These are phyloP conservation scores for Monodelphis domestica DNA, from an alignment of 2,797 vertebrate genomes.

Conservation along the genomic window DNA sequence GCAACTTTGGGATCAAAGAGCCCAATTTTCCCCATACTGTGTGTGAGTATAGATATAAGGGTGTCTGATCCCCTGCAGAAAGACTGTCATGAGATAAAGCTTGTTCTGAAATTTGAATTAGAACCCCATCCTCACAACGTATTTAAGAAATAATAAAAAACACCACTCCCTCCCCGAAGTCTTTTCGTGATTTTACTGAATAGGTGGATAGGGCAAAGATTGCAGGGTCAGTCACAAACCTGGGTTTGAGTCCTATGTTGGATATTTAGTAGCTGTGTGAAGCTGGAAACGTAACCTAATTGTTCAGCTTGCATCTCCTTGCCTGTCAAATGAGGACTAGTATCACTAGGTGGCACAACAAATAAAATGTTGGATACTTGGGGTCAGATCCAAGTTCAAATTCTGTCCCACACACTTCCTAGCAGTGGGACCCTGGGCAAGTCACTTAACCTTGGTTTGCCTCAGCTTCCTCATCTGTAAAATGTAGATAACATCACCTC, in stretches of 20 bases:
- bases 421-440: not conserved
- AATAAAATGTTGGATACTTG: not conserved
- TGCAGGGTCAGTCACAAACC: not conserved
- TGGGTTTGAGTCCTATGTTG: not conserved
- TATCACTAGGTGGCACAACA: not conserved
- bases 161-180: not conserved
- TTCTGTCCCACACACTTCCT: not conserved
- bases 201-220: not conserved
- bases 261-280: not conserved
- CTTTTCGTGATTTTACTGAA: not conserved
- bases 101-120: not conserved
- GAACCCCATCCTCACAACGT: not conserved
- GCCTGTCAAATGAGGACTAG: not conserved
- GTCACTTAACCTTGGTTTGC: not conserved
- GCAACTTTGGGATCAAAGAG: not conserved
- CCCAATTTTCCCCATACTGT: not conserved
- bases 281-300: not conserved
- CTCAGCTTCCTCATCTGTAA: not conserved
- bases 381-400: not conserved
- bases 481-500: not conserved
- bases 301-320: not conserved
- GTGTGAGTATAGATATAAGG: not conserved
- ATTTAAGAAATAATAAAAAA: not conserved
- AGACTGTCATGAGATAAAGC: not conserved
- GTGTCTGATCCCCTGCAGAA: not conserved